A percentile compares a stretch with the other conserved stretches of the same genome.
phyloP scores from a whole-genome alignment of 1,140 invertebrate genomes.

The Panulirus ornatus region DNA sequence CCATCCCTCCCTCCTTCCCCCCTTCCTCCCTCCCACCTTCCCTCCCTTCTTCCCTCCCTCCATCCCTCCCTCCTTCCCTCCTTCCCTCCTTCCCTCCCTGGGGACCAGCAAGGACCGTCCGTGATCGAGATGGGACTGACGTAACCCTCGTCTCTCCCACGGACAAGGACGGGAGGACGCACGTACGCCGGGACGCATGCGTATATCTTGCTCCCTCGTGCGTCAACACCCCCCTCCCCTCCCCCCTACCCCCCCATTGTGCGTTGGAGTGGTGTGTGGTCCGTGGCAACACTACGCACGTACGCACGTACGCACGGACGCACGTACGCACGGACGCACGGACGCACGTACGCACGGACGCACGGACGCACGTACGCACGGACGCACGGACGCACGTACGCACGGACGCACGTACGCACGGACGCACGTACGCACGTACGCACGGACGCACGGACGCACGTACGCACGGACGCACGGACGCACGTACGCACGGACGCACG shows the following conservation, averaged over 20 bases:
- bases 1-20: too few relatives aligned
- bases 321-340: constrained; percentile 16
- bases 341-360: constrained; percentile 1
- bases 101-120: too few relatives aligned
- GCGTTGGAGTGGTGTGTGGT: too few relatives aligned
- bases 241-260: too few relatives aligned
- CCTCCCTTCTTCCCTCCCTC: too few relatives aligned
- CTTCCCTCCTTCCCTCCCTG: too few relatives aligned
- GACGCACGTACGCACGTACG: background rate
- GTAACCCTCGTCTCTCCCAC: too few relatives aligned
- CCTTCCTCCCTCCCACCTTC: too few relatives aligned
- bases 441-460: background rate
- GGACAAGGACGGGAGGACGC: background rate
- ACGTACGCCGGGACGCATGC: background rate
- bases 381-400: constrained; percentile 10
- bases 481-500: background rate
- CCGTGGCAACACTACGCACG: background rate
- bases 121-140: too few relatives aligned
- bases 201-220: background rate
- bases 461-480: background rate
- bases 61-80: too few relatives aligned
- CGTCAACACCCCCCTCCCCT: background rate
- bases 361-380: constrained; percentile 8
- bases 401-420: background rate
- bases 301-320: constrained; percentile 9